phyloP scores from a whole-genome alignment of 2,113 vertebrate species.

The Etia nguti region DNA sequence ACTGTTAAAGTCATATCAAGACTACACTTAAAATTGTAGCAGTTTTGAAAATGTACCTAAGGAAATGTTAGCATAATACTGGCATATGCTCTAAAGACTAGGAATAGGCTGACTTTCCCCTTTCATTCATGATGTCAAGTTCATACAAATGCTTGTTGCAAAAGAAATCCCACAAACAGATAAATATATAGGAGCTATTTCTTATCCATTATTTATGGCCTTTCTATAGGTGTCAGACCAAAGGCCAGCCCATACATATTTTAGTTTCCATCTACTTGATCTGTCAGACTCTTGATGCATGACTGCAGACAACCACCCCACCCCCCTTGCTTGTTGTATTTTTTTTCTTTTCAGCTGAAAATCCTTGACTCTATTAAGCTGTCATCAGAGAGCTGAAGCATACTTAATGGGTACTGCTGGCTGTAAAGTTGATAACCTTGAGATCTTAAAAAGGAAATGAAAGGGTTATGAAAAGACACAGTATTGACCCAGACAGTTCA shows the following conservation, averaged over 20 bases:
- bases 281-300: neutral
- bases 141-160: neutral
- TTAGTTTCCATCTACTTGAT: constrained; percentile 23
- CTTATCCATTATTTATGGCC: constrained; percentile 35
- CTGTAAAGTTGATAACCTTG: neutral
- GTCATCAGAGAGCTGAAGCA: neutral
- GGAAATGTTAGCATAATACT: neutral
- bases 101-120: neutral
- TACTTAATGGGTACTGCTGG: neutral
- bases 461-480: neutral
- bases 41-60: neutral
- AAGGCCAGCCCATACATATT: constrained; percentile 47
- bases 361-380: neutral
- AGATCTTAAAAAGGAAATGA: neutral
- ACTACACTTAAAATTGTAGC: neutral
- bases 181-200: constrained; percentile 1
- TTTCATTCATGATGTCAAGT: neutral
- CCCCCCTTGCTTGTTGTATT: neutral
- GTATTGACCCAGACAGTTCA: neutral
- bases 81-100: neutral
- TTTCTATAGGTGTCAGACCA: constrained; percentile 26
- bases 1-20: neutral
- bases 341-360: neutral
- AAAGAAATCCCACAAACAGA: neutral
- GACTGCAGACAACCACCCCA: neutral